These are phyloP conservation scores for Gymnocephalus cernua DNA, from an alignment of 2,113 vertebrate species.

Conservation along the genomic window DNA sequence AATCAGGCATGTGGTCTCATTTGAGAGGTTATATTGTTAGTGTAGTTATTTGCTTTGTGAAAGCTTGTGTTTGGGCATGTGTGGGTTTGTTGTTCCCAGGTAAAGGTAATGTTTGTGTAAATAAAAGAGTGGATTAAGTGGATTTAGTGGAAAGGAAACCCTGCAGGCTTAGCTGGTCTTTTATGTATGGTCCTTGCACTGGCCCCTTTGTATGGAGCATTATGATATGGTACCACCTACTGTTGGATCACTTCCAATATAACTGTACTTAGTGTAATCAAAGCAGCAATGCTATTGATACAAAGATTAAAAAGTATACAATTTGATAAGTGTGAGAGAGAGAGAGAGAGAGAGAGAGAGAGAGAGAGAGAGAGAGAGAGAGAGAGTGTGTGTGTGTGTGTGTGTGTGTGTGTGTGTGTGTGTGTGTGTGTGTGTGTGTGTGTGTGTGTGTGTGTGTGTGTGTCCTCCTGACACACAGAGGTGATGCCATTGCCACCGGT, in stretches of 20 bases:
- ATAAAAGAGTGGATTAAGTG: neutral
- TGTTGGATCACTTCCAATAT: conserved; percentile 48
- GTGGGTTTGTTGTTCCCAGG: neutral
- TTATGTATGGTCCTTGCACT: neutral
- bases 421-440: too few species aligned
- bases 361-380: too few species aligned
- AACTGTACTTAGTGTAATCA: neutral
- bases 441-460: neutral
- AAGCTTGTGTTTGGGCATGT: neutral
- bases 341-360: too few species aligned
- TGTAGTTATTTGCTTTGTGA: neutral
- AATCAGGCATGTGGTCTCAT: neutral
- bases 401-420: too few species aligned
- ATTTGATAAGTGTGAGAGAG: neutral
- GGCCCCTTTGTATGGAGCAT: neutral
- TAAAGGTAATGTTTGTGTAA: neutral
- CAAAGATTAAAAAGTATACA: conserved; percentile 9
- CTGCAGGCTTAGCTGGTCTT: neutral
- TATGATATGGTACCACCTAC: conserved; percentile 72
- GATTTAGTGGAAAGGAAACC: neutral
- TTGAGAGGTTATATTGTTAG: neutral
- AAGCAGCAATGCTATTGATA: neutral
- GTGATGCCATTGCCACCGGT: conserved; percentile 24
- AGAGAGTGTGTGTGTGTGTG: too few species aligned
- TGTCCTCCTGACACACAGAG: too few species aligned